These are phyloP conservation scores for Archivesica marissinica DNA, from an alignment of 1,140 invertebrate genomes.

Conservation along the genomic window DNA sequence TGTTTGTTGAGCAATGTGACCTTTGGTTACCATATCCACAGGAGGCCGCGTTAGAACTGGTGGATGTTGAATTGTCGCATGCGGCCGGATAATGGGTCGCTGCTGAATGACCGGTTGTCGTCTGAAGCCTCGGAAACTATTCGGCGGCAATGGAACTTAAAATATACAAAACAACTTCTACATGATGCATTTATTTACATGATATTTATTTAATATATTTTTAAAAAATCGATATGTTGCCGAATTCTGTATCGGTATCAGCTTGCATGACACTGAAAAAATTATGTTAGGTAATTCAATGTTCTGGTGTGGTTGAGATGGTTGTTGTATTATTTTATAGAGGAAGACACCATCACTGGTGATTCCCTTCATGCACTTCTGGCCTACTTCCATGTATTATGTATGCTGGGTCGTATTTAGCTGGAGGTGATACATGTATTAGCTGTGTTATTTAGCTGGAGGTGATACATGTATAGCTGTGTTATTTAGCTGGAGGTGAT, in stretches of 20 bases:
- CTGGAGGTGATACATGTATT: no score
- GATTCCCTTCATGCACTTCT: no score
- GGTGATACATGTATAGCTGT: no score
- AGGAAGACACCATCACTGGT: not conserved
- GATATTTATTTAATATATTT: not conserved
- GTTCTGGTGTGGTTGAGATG: not conserved
- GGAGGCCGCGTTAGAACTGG: not conserved
- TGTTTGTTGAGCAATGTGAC: not conserved
- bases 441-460: no score
- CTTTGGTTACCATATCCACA: not conserved
- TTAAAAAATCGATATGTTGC: not conserved
- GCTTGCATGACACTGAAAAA: not conserved
- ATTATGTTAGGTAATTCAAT: not conserved
- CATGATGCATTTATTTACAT: not conserved
- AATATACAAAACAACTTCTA: not conserved
- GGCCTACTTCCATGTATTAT: no score
- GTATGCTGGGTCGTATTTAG: no score
- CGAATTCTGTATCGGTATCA: not conserved
- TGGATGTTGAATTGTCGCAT: constrained; percentile 5
- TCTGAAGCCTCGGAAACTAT: not conserved
- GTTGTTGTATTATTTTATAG: not conserved
- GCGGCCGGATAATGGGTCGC: not conserved
- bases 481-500: no score
- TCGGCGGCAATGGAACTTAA: constrained; percentile 19
- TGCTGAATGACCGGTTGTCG: not conserved